A percentile compares a stretch with the other conserved stretches of the same genome.
These are phyloP conservation scores for Kuschelorhynchus macadamiae DNA, from an alignment of 2,888 invertebrate genomes.

Conservation along the genomic window DNA sequence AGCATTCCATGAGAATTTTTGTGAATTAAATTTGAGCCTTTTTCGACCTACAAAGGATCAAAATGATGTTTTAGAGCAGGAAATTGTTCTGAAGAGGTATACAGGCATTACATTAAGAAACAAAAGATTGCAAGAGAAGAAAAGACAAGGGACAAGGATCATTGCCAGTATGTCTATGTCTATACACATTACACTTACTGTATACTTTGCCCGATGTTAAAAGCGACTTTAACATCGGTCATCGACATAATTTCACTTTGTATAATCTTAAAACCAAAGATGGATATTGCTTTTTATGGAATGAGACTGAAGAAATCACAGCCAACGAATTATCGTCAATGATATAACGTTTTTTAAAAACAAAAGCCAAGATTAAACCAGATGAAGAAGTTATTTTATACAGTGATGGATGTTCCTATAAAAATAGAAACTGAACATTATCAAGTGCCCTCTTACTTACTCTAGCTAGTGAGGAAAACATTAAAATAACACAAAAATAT, in stretches of 20 bases:
- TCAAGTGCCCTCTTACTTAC: background rate
- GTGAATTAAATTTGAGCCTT: conserved; percentile 43
- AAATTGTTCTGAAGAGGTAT: background rate
- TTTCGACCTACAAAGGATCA: background rate
- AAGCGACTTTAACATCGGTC: conserved; percentile 49
- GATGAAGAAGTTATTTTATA: conserved; percentile 3
- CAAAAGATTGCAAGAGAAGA: conserved; percentile 45
- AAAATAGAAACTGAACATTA: conserved; percentile 4
- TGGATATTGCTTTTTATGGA: background rate
- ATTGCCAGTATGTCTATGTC: conserved; percentile 44
- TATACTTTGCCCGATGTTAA: conserved; percentile 54
- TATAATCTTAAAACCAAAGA: conserved; percentile 46
- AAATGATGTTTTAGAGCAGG: conserved; percentile 2
- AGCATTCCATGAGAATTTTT: conserved; percentile 29
- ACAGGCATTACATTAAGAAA: conserved; percentile 14
- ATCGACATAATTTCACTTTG: conserved; percentile 57
- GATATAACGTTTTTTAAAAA: background rate
- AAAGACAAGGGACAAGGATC: conserved; percentile 39
- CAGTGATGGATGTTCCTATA: background rate
- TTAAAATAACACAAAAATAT: conserved; percentile 4
- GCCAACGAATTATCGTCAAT: conserved; percentile 7
- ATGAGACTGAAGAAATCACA: conserved; percentile 7
- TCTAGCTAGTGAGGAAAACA: background rate
- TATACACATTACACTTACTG: conserved; percentile 27
- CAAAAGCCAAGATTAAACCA: background rate